These are phyloP conservation scores for Tychaedon coryphoeus DNA, from an alignment of 2,113 vertebrate species.

Conservation along the genomic window DNA sequence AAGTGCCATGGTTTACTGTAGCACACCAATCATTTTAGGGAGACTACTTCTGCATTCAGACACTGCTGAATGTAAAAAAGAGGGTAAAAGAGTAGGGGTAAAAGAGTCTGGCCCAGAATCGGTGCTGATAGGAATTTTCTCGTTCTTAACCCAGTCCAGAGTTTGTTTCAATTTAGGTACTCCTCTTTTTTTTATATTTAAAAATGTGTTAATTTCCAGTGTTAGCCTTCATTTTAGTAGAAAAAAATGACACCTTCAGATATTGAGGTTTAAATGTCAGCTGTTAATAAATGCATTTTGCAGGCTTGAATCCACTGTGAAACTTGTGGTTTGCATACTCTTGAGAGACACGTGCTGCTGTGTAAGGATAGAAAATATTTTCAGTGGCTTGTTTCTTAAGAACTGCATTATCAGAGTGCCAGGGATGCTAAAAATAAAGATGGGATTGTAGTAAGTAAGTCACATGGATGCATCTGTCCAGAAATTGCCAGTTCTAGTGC, in stretches of 20 bases:
- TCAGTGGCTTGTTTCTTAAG: neutral
- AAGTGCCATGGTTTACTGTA: neutral
- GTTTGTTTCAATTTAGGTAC: neutral
- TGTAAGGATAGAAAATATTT: neutral
- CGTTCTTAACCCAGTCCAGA: neutral
- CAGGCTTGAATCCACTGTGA: neutral
- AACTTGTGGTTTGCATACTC: neutral
- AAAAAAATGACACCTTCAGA: neutral
- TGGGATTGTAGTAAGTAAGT: neutral
- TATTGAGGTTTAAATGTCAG: neutral
- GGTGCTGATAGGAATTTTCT: neutral
- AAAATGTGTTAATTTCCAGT: neutral
- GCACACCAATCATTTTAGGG: neutral
- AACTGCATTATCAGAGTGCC: neutral
- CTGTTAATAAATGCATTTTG: neutral
- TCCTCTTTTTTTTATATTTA: neutral
- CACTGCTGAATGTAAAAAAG: no score
- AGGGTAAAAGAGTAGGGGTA: rapidly evolving
- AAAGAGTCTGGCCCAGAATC: neutral
- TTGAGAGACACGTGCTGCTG: neutral
- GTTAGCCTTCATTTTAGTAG: neutral
- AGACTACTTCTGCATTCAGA: neutral
- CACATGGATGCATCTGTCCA: neutral
- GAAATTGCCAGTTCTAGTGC: neutral
- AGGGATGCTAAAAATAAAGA: neutral